phyloP scores from a whole-genome alignment of 2,888 invertebrate species.

The Agriopis leucophaearia region DNA sequence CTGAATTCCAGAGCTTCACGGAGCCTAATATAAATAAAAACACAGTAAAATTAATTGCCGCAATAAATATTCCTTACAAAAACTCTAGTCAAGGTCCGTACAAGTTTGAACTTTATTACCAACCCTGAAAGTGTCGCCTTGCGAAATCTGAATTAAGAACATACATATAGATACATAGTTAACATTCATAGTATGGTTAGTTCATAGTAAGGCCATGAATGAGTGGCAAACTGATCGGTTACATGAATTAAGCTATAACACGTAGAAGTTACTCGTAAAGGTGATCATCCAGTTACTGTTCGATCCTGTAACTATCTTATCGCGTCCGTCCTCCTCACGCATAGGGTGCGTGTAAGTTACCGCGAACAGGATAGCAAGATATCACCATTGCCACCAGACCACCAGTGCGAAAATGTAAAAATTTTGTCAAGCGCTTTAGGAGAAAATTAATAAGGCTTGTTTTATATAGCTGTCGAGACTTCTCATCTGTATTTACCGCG shows the following conservation, averaged over 20 bases:
- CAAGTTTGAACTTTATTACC: slow-evolving; percentile 14
- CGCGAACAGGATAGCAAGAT: too few species aligned
- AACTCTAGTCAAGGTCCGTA: slow-evolving; percentile 17
- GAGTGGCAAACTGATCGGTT: slow-evolving; percentile 22
- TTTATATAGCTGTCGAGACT: too few species aligned
- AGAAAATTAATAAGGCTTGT: too few species aligned
- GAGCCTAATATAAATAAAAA: slow-evolving; percentile 9
- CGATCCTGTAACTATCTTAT: too few species aligned
- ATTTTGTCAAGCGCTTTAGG: too few species aligned
- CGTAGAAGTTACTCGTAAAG: slow-evolving; percentile 12
- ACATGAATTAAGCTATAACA: slow-evolving; percentile 29
- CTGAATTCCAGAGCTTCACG: slow-evolving; percentile 2
- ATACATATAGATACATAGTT: slow-evolving; percentile 22
- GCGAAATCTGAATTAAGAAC: slow-evolving; percentile 22
- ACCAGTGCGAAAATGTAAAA: too few species aligned
- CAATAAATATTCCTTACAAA: slow-evolving; percentile 20
- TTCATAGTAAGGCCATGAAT: slow-evolving; percentile 22
- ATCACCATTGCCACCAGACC: too few species aligned
- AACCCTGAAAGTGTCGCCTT: slow-evolving; percentile 32
- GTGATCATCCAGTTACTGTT: background rate
- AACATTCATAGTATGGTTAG: slow-evolving; percentile 26
- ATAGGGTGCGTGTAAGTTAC: too few species aligned
- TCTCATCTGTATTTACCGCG: too few species aligned
- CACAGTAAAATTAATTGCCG: slow-evolving; percentile 18
- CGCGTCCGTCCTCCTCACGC: too few species aligned